Evolutionary conservation across 1,140 invertebrate species (phyloP), one percentile per base, ranked within the genome.

Genomic region (Sesamia nonagrioides): DNA sequence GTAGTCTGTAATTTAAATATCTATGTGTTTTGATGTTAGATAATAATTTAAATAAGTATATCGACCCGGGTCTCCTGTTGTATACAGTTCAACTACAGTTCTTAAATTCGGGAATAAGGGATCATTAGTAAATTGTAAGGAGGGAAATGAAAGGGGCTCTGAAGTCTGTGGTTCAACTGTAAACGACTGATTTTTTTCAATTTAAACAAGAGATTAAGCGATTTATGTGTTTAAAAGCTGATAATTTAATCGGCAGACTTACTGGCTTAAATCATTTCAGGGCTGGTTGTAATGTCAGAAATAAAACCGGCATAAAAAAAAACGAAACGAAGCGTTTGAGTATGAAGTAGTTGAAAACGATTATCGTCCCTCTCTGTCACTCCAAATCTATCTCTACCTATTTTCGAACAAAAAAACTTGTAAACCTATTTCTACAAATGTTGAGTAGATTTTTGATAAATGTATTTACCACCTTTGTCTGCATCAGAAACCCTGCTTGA

Each of bases 401-500:
- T n/a, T n/a, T n/a, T n/a, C n/a, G n/a, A n/a, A n/a, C n/a, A n/a
- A n/a, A n/a, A 45, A 7, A 45, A 45, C 11, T 27, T 60, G 15
- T 21, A 33, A 35, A 61, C 7, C 37, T 37, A 35, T n/a, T 17
- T 56, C 52, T n/a, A 33, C 27, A 61, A 21, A 61, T 37, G 33
- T 61, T 61, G n/a, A 35, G 27, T 61, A 61, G 27, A 61, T 56
- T 56, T 2, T 56, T 37, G n/a, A n/a, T 37, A 37, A 37, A 68
- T 68, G 40, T 21, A 21, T 48, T 18, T 9, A 42, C 27, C 56
- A 33, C 6, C 27, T 60, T 35, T 33, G 56, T 60, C 9, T 15
- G 21, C 35, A 40, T 15, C 48, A 18, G 63, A 68, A 68, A 68
- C 63, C 63, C 63, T 68, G 63, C 63, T 68, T 68, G 45, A 68